These are phyloP conservation scores for Scophthalmus maximus DNA, from an alignment of 2,113 vertebrate genomes.

Conservation along the genomic window DNA sequence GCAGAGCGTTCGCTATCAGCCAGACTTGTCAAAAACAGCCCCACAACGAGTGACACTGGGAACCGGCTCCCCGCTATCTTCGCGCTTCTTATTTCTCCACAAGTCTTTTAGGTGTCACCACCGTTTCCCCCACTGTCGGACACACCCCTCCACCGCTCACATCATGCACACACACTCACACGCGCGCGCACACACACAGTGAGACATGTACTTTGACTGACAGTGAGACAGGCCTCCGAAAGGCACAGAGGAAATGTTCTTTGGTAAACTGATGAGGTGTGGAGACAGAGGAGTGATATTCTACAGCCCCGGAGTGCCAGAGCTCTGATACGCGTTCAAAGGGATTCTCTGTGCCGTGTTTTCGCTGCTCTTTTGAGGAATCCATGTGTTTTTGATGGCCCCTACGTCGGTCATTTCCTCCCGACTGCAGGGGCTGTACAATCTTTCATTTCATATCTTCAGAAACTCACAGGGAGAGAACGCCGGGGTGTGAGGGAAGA, in stretches of 20 bases:
- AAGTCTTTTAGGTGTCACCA: conserved; percentile 55
- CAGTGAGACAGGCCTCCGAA: conserved; percentile 37
- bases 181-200: conserved; percentile 25
- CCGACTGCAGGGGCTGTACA: conserved; percentile 58
- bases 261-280: conserved; percentile 75
- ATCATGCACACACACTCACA: conserved; percentile 15
- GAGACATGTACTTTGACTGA: conserved; percentile 65
- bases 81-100: conserved; percentile 30
- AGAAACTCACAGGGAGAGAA: conserved; percentile 52
- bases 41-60: conserved; percentile 57
- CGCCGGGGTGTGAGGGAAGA: conserved; percentile 45
- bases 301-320: conserved; percentile 61
- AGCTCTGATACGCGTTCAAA: conserved; percentile 68
- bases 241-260: conserved; percentile 71
- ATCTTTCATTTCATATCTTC: conserved; percentile 67
- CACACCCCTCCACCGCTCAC: conserved; percentile 35
- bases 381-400: conserved; percentile 75
- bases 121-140: conserved; percentile 49
- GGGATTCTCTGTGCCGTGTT: conserved; percentile 52
- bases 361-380: conserved; percentile 56
- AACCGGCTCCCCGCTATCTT: conserved; percentile 53
- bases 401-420: conserved; percentile 67
- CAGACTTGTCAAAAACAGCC: conserved; percentile 66
- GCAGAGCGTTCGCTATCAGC: conserved; percentile 72
- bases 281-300: conserved; percentile 66